Conservation (phyloP, 2,888 invertebrate genomes). For the Phorcus lineatus region DNA sequence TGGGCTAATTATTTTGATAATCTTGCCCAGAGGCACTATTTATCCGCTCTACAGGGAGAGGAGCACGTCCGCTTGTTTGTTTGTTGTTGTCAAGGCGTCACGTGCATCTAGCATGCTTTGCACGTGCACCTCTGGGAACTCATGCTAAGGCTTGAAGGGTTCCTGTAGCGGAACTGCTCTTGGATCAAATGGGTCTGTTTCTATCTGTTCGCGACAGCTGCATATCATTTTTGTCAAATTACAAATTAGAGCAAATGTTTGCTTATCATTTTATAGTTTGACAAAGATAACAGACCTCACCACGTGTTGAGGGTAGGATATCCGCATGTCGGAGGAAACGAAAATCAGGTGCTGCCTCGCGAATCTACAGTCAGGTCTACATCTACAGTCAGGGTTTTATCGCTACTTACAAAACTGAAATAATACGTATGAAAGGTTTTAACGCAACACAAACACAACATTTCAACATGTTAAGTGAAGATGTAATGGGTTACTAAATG, state of each 20-base stretch:
- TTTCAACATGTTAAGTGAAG: too few species aligned
- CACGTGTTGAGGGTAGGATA: neutral
- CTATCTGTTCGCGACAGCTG: neutral
- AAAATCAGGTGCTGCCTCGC: too few species aligned
- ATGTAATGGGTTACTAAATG: too few species aligned
- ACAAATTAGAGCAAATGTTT: slow-evolving; percentile 11
- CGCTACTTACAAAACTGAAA: too few species aligned
- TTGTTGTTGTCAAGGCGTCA: slow-evolving; percentile 10
- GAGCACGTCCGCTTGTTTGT: neutral
- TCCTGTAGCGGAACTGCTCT: neutral
- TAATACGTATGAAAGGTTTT: too few species aligned
- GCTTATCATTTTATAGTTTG: slow-evolving; percentile 15
- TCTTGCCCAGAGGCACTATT: neutral
- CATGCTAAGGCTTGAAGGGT: neutral
- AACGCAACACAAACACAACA: too few species aligned
- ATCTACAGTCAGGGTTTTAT: too few species aligned
- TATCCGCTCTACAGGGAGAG: neutral
- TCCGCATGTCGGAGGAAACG: neutral
- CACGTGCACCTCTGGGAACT: neutral
- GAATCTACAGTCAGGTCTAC: too few species aligned
- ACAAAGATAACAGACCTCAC: neutral
- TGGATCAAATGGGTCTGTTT: neutral
- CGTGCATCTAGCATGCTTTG: neutral
- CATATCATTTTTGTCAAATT: neutral
- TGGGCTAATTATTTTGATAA: slow-evolving; percentile 10